Percentiles rank a stretch among this genome's conserved stretches.
Conservation (phyloP, 1,140 invertebrate genomes). For the Idris sp. region DNA sequence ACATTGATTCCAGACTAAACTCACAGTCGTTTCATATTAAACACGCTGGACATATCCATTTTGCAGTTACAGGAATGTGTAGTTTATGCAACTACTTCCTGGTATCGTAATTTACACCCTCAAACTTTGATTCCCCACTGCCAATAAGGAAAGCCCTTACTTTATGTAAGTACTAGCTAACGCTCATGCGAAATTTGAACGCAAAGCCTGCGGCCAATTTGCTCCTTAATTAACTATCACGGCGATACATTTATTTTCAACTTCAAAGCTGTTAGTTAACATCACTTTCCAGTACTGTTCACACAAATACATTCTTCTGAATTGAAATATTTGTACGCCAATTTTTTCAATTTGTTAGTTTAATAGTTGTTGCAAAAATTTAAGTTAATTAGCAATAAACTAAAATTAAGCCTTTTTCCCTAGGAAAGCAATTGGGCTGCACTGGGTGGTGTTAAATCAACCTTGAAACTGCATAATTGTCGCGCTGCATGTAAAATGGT, state of each 20-base stretch:
- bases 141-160: slow-evolving; percentile 53
- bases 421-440: slow-evolving; percentile 24
- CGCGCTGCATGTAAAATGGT: slow-evolving; percentile 45
- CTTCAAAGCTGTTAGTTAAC: slow-evolving; percentile 1
- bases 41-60: slow-evolving; percentile 55
- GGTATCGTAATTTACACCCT: slow-evolving; percentile 51
- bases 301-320: too few relatives aligned
- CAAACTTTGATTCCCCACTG: slow-evolving; percentile 48
- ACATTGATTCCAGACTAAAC: slow-evolving; percentile 49
- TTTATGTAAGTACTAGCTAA: slow-evolving; percentile 25
- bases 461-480: slow-evolving; percentile 57
- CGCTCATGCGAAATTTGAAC: slow-evolving; percentile 4
- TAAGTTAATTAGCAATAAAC: slow-evolving; percentile 11
- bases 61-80: slow-evolving; percentile 33
- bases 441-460: slow-evolving; percentile 38
- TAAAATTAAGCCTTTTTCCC: slow-evolving; percentile 25
- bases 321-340: too few relatives aligned
- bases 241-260: slow-evolving; percentile 15
- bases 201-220: slow-evolving; percentile 5
- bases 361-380: too few relatives aligned
- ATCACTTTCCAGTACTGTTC: neutral
- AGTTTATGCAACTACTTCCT: slow-evolving; percentile 60
- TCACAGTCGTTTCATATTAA: slow-evolving; percentile 55
- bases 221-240: slow-evolving; percentile 29
- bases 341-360: too few relatives aligned